Conservation (phyloP, 2,797 vertebrate genomes). For the Fundulus diaphanus region DNA sequence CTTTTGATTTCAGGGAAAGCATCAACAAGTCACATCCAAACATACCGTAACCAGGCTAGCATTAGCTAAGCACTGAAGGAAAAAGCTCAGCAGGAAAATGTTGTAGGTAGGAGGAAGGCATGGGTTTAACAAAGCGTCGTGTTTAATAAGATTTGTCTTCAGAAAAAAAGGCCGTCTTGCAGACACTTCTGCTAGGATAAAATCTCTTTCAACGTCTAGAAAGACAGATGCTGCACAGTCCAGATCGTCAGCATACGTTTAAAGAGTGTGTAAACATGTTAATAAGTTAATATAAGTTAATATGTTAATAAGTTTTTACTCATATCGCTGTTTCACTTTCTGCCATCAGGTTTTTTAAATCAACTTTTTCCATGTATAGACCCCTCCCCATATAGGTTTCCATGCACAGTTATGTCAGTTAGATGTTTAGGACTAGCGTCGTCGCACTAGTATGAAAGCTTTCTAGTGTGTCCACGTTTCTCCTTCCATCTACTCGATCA, state of each 20-base stretch:
- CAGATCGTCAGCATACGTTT: neutral
- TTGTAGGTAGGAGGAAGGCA: neutral
- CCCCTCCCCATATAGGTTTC: no score
- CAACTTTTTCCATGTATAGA: no score
- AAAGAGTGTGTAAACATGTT: neutral
- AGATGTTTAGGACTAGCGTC: no score
- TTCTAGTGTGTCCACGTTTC: no score
- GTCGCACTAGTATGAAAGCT: no score
- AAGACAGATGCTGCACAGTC: neutral
- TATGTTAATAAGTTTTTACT: neutral
- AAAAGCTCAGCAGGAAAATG: no score
- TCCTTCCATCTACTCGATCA: no score
- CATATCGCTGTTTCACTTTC: neutral
- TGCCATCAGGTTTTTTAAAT: neutral
- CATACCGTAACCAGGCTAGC: neutral
- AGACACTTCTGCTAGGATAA: no score
- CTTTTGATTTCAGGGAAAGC: neutral
- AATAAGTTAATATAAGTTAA: no score
- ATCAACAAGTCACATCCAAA: neutral
- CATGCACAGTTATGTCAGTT: no score
- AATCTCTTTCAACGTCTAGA: no score
- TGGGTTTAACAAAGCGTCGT: neutral
- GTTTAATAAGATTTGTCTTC: neutral
- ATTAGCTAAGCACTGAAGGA: neutral
- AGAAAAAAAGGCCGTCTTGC: neutral